phyloP scores from a whole-genome alignment of 2,113 vertebrate genomes.

The Hepsetus odoe region DNA sequence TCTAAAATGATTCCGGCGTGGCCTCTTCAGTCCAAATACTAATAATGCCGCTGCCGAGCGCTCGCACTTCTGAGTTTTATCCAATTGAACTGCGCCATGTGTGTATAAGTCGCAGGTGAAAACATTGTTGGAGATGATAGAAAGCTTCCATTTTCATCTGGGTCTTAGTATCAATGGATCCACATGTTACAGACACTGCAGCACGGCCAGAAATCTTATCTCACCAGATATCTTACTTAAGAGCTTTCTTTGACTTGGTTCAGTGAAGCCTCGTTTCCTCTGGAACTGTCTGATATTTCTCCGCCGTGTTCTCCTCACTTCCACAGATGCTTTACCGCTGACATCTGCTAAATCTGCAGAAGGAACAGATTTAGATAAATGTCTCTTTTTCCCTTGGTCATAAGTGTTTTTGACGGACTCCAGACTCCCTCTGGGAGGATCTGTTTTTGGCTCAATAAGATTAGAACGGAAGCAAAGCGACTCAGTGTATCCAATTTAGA shows the following conservation, averaged over 20 bases:
- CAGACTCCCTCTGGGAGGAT: conserved; percentile 29
- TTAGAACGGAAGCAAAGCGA: conserved; percentile 16
- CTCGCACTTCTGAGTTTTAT: neutral
- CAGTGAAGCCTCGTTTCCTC: conserved; percentile 19
- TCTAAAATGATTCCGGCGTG: neutral
- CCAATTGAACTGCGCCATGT: too few relatives aligned
- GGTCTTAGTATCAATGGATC: neutral
- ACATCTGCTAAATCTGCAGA: conserved; percentile 11
- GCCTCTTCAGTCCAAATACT: conserved; percentile 1
- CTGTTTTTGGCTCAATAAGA: conserved; percentile 19
- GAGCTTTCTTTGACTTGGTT: neutral
- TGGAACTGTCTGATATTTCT: neutral
- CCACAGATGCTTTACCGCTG: neutral
- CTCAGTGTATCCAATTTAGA: conserved; percentile 2
- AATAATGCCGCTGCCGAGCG: neutral
- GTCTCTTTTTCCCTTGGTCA: neutral
- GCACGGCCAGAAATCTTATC: neutral
- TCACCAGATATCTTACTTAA: neutral
- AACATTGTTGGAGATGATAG: too few relatives aligned
- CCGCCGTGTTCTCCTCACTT: neutral
- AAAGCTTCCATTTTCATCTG: neutral
- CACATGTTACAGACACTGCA: neutral
- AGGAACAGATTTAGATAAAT: conserved; percentile 24
- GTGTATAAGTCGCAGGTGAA: too few relatives aligned
- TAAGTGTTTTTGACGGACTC: conserved; percentile 36